Evolutionary conservation across 2,888 invertebrate genomes (phyloP).

Genomic region (Beris chalybata): DNA sequence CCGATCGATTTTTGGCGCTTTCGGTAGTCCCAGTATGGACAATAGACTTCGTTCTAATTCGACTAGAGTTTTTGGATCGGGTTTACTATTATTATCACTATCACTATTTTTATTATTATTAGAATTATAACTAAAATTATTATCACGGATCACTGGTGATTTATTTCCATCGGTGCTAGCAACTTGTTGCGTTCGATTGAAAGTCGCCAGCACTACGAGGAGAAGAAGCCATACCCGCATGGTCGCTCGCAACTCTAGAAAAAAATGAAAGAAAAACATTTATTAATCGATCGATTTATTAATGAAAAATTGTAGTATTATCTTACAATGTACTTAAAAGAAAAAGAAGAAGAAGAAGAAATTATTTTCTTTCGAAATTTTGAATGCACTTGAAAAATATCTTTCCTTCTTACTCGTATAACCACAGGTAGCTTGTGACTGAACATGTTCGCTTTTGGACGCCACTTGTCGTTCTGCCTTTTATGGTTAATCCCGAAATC

Average conservation of each 20-base stretch:
- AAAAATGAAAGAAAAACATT: constrained; percentile 46
- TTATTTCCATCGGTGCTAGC: constrained; percentile 57
- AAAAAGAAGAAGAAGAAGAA: too few relatives aligned
- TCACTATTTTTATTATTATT: constrained; percentile 39
- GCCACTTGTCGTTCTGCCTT: too few relatives aligned
- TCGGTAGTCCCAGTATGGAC: constrained; percentile 55
- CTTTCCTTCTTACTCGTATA: too few relatives aligned
- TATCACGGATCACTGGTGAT: constrained; percentile 30
- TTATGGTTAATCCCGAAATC: too few relatives aligned
- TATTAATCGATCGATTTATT: too few relatives aligned
- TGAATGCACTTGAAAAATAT: too few relatives aligned
- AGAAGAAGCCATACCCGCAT: constrained; percentile 58
- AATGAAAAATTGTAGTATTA: too few relatives aligned
- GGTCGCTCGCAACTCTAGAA: constrained; percentile 58
- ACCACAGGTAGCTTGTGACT: too few relatives aligned
- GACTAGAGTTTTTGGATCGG: constrained; percentile 57
- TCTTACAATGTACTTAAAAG: too few relatives aligned
- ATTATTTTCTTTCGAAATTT: too few relatives aligned
- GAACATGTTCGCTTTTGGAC: too few relatives aligned
- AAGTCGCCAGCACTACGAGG: constrained; percentile 59
- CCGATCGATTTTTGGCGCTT: constrained; percentile 56
- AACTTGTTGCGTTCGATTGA: constrained; percentile 56
- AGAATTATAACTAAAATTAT: constrained; percentile 39
- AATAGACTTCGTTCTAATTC: constrained; percentile 56
- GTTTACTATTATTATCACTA: constrained; percentile 43